Conservation (phyloP, 2,113 vertebrate genomes). For the Vulpes vulpes region DNA sequence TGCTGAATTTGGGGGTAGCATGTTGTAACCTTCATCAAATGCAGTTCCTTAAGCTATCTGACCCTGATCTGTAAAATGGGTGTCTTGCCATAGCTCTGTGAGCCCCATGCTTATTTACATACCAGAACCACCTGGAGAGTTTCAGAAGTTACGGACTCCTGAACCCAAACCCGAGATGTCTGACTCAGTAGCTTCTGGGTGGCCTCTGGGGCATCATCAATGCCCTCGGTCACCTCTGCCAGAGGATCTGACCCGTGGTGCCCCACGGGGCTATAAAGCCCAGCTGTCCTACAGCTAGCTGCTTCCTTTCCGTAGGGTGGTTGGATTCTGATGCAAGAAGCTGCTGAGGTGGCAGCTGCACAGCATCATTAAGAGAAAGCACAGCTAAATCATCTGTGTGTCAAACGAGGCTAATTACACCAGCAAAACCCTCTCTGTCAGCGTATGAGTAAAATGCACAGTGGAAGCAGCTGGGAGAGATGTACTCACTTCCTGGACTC, state of each 20-base stretch:
- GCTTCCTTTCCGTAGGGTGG: neutral
- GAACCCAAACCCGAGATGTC: neutral
- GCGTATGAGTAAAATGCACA: neutral
- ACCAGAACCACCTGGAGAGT: neutral
- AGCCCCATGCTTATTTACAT: neutral
- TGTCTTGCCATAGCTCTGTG: neutral
- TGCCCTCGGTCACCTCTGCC: neutral
- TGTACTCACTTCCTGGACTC: neutral
- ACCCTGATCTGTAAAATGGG: neutral
- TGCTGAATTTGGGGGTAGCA: neutral
- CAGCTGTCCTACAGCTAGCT: neutral
- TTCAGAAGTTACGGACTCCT: neutral
- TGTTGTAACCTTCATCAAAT: neutral
- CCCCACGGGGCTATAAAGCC: no score
- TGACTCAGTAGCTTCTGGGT: neutral
- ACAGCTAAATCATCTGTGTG: neutral
- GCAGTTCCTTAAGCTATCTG: neutral
- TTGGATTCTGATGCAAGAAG: neutral
- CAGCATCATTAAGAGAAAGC: neutral
- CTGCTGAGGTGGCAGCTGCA: neutral
- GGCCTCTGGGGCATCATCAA: neutral
- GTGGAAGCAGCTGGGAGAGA: slow-evolving; percentile 52
- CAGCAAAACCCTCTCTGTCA: slow-evolving; percentile 10
- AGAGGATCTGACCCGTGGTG: neutral
- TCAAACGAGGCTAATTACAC: slow-evolving; percentile 27